A percentile compares a stretch with the other conserved stretches of the same genome.
These are phyloP conservation scores for Anguilla japonica DNA, from an alignment of 2,113 vertebrate species.

Conservation along the genomic window DNA sequence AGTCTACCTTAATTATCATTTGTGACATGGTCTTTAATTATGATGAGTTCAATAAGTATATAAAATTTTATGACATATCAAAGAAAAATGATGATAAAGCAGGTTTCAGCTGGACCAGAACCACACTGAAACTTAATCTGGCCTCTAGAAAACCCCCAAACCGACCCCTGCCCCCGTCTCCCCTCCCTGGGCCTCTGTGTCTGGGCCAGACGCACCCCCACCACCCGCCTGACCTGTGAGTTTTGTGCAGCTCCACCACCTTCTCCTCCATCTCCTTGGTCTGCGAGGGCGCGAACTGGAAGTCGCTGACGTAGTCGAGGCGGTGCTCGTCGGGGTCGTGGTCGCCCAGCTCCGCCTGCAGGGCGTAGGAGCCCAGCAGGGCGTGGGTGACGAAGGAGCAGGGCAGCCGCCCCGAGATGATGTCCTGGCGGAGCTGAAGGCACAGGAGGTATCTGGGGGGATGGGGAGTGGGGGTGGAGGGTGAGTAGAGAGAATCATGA, in stretches of 20 bases:
- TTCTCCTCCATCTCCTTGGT: slow-evolving; percentile 97
- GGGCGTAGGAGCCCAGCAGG: slow-evolving; percentile 79
- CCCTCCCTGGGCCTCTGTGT: not conserved
- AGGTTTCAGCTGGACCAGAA: no score
- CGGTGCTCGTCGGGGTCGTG: slow-evolving; percentile 82
- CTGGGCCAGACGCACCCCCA: not conserved
- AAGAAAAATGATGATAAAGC: no score
- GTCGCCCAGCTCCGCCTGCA: slow-evolving; percentile 91
- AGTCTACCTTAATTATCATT: no score
- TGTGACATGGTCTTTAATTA: no score
- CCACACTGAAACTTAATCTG: no score
- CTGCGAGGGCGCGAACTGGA: slow-evolving; percentile 86
- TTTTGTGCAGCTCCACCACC: slow-evolving; percentile 89
- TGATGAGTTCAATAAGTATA: no score
- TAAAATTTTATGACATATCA: no score
- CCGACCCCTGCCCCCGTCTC: not conserved
- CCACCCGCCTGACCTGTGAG: slow-evolving; percentile 78
- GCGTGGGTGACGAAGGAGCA: slow-evolving; percentile 85
- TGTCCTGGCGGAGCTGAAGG: slow-evolving; percentile 84
- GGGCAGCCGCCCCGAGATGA: slow-evolving; percentile 76
- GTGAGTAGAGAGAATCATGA: not conserved
- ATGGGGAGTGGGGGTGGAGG: not conserved
- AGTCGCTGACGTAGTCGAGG: slow-evolving; percentile 78
- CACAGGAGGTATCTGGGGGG: slow-evolving; percentile 80
- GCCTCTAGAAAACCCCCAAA: not conserved